A percentile compares a stretch with the other conserved stretches of the same genome.
phyloP scores from a whole-genome alignment of 2,797 vertebrate species.

The Tangara arthus region DNA sequence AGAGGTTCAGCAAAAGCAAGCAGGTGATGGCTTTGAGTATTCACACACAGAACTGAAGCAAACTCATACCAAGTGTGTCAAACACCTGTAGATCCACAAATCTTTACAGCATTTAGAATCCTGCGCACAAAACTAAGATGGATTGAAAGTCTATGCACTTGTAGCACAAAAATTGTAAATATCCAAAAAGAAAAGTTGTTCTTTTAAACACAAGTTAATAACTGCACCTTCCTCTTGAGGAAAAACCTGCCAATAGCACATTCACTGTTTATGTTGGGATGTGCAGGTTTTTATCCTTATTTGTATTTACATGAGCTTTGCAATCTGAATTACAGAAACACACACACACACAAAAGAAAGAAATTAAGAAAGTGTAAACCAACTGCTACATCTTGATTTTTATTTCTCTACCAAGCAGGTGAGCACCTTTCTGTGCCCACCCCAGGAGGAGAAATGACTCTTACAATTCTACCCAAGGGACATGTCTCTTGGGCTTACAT shows the following conservation, averaged over 20 bases:
- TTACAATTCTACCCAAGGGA: background rate
- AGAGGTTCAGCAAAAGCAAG: background rate
- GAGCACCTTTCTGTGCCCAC: background rate
- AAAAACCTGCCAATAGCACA: background rate
- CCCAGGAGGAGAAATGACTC: background rate
- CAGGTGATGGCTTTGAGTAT: background rate
- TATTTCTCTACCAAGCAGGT: background rate
- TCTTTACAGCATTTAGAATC: background rate
- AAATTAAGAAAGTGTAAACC: background rate
- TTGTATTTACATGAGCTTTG: background rate
- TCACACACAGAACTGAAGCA: background rate
- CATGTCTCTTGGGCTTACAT: fast-evolving
- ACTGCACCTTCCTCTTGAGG: background rate
- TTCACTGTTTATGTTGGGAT: background rate
- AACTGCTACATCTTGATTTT: background rate
- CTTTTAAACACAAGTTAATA: background rate
- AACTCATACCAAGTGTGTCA: background rate
- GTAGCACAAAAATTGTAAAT: background rate
- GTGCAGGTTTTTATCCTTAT: background rate
- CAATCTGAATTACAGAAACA: background rate
- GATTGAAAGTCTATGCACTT: background rate
- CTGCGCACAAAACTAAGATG: background rate
- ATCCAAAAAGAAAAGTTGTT: background rate
- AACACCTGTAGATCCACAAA: background rate
- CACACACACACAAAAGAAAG: background rate